These are phyloP conservation scores for Biston stratarius DNA, from an alignment of 2,888 invertebrate species.

Conservation along the genomic window DNA sequence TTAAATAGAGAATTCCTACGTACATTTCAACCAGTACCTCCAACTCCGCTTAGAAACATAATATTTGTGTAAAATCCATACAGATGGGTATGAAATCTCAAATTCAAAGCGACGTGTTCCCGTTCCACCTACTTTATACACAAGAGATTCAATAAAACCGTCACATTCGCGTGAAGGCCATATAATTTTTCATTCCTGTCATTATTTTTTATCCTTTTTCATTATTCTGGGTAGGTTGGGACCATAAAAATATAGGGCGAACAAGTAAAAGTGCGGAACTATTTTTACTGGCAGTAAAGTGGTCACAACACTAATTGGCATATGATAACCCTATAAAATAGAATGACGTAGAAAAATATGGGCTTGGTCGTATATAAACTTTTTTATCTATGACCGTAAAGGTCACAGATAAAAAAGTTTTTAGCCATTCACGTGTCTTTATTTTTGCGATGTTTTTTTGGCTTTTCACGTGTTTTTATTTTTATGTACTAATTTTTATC, in stretches of 20 bases:
- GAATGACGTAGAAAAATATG: slow-evolving; percentile 43
- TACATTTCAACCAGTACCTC: slow-evolving; percentile 5
- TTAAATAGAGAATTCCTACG: not conserved
- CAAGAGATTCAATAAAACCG: slow-evolving; percentile 34
- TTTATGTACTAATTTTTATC: too few species aligned
- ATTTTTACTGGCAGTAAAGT: slow-evolving; percentile 62
- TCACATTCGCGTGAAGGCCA: slow-evolving; percentile 22
- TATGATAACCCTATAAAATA: slow-evolving; percentile 55
- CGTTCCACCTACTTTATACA: slow-evolving; percentile 13
- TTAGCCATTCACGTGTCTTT: not conserved
- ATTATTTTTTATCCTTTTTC: slow-evolving; percentile 31
- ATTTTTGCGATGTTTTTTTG: not conserved
- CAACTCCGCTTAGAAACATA: slow-evolving; percentile 5
- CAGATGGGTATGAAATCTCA: slow-evolving; percentile 30
- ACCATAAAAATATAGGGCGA: slow-evolving; percentile 55
- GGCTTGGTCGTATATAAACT: slow-evolving; percentile 31
- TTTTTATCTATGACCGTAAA: slow-evolving; percentile 26
- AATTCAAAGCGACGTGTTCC: slow-evolving; percentile 34
- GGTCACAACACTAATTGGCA: slow-evolving; percentile 58
- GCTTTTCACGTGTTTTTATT: too few species aligned
- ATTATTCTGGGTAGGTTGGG: slow-evolving; percentile 43
- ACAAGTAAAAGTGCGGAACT: slow-evolving; percentile 52
- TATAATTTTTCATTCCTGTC: slow-evolving; percentile 41
- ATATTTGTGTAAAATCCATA: slow-evolving; percentile 27
- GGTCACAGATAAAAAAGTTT: not conserved